Percentiles rank a stretch among this genome's conserved stretches.
Conservation (phyloP, 2,113 vertebrate genomes). For the Taurulus bubalis region DNA sequence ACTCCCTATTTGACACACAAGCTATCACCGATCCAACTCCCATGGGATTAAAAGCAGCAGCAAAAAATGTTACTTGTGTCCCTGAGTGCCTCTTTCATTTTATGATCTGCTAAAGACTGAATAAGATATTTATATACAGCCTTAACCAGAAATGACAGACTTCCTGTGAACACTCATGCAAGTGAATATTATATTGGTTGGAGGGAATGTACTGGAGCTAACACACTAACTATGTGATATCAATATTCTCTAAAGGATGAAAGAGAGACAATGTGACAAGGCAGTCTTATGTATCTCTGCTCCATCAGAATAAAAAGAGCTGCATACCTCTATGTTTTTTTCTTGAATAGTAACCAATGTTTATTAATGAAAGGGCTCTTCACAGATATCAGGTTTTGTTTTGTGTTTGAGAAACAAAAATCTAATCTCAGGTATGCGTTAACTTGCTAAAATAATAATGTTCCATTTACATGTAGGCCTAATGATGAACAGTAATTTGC, state of each 20-base stretch:
- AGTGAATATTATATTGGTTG: slow-evolving; percentile 18
- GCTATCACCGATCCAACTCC: slow-evolving; percentile 39
- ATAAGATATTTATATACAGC: slow-evolving; percentile 34
- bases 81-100: slow-evolving; percentile 48
- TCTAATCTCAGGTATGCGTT: slow-evolving; percentile 43
- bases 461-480: neutral
- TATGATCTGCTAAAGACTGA: slow-evolving; percentile 37
- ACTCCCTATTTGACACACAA: slow-evolving; percentile 44
- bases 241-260: neutral
- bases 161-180: slow-evolving; percentile 13
- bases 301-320: slow-evolving; percentile 6
- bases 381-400: neutral
- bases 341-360: neutral
- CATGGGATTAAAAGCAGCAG: slow-evolving; percentile 50
- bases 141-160: slow-evolving; percentile 28
- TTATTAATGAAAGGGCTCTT: slow-evolving; percentile 18
- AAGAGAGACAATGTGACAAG: slow-evolving; percentile 7
- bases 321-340: neutral
- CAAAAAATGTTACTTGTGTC: slow-evolving; percentile 21
- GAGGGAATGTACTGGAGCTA: slow-evolving; percentile 6
- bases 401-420: neutral
- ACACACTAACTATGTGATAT: slow-evolving; percentile 8
- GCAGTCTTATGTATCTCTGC: neutral
- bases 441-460: neutral
- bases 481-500: neutral